These are phyloP conservation scores for Acleris literana DNA, from an alignment of 2,888 invertebrate genomes.

Conservation along the genomic window DNA sequence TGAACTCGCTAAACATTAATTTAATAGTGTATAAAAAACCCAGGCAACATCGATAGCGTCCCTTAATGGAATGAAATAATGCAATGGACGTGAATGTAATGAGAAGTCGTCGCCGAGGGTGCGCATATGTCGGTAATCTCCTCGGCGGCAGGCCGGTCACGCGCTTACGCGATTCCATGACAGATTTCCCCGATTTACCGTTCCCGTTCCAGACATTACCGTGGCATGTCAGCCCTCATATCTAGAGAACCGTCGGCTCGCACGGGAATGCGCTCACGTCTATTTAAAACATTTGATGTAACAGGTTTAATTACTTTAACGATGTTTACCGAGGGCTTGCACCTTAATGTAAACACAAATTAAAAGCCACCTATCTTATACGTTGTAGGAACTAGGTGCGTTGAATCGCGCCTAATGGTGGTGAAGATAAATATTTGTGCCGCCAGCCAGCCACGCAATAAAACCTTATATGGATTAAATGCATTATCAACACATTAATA, in stretches of 20 bases:
- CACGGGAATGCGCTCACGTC: constrained; percentile 17
- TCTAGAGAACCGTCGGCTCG: constrained; percentile 5
- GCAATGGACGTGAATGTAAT: constrained; percentile 66
- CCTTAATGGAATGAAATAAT: constrained; percentile 65
- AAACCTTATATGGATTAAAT: constrained; percentile 26
- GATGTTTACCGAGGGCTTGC: constrained; percentile 51
- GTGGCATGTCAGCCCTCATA: constrained; percentile 25
- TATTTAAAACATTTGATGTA: constrained; percentile 30
- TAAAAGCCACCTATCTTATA: constrained; percentile 30
- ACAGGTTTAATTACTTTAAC: constrained; percentile 46
- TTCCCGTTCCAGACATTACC: constrained; percentile 15
- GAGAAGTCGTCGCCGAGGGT: constrained; percentile 55
- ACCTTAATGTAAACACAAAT: constrained; percentile 36
- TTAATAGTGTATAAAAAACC: constrained; percentile 29
- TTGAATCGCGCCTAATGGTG: constrained; percentile 31
- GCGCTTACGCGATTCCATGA: constrained; percentile 60
- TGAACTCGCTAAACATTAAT: constrained; percentile 5
- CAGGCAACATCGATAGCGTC: constrained; percentile 38
- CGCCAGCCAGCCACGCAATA: constrained; percentile 27
- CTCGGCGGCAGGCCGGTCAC: constrained; percentile 56
- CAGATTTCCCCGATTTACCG: constrained; percentile 55
- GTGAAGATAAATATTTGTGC: constrained; percentile 33
- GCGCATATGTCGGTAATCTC: constrained; percentile 62
- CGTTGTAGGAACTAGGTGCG: background rate
- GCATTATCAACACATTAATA: constrained; percentile 4